Percentiles rank a stretch among this genome's conserved stretches.
phyloP scores from a whole-genome alignment of 2,113 vertebrate species.

The Sitta europaea region DNA sequence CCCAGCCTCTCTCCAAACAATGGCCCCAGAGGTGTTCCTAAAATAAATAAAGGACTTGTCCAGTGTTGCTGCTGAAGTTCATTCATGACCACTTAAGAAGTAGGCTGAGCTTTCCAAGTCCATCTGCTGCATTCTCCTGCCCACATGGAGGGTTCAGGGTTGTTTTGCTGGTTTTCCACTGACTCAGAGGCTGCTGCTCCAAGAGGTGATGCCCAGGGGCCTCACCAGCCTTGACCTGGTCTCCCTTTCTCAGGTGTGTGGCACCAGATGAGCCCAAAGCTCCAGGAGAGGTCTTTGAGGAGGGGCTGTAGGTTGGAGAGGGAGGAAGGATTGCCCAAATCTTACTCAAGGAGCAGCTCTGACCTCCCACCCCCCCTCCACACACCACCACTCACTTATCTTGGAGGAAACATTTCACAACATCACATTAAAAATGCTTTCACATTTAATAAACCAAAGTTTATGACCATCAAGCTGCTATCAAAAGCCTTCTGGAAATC shows the following conservation, averaged over 20 bases:
- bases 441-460: background rate
- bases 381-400: background rate
- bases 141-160: background rate
- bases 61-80: background rate
- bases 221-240: accelerated
- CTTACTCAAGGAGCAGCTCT: background rate
- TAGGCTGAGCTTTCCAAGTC: background rate
- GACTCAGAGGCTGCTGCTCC: background rate
- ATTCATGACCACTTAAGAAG: background rate
- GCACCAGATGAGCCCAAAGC: background rate
- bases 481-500: background rate
- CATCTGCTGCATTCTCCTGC: background rate
- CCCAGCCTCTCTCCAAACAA: background rate
- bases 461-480: background rate
- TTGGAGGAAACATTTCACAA: background rate
- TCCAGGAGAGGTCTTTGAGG: background rate
- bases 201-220: background rate
- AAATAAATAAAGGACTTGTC: background rate
- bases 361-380: background rate
- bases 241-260: background rate
- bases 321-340: background rate
- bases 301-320: background rate
- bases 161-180: background rate
- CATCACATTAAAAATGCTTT: background rate
- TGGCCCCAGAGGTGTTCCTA: background rate